Evolutionary conservation across 2,113 vertebrate genomes (phyloP), one percentile per base, ranked within the genome.

Genomic region (Spea multiplicata): DNA sequence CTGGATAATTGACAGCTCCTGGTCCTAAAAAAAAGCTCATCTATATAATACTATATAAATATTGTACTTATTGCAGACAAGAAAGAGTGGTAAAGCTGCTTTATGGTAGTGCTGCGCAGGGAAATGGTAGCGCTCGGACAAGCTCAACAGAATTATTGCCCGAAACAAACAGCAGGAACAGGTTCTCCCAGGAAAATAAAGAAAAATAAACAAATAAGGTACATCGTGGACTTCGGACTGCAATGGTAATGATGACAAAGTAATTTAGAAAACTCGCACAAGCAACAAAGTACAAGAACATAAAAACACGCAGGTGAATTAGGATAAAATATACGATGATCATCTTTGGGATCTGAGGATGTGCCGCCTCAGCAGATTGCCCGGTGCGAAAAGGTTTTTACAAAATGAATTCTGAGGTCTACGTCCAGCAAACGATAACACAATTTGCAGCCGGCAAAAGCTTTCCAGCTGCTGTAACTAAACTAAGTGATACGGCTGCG

Each of bases 161-260:
- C 53, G 52, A 75, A 59, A 75, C 30, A n/a, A 66, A 75, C 52
- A 50, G 52, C 47, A 75, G 50, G 48, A 73, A 45, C 5, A 66
- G 48, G 66, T 75, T 75, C 30, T 75, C 61, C 66, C 66, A 66
- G 46, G 73, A 44, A 52, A 44, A 49, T 74, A 74, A 74, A 74
- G 65, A 65, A 7, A 65, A 65, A 46, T 48, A 74, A 75, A n/a
- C 46, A 50, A 44, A 75, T 30, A 30, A 30, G 30, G 30, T 30
- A 30, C 30, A 66, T 12, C 14, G 62, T 44, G 66, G 72, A 74
- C 44, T 65, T 5, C 59, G n/a, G 49, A 66, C 73, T 52, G 73
- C 53, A 62, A 66, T 52, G 49, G 16, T 75, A 75, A 75, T 55
- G 64, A 66, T 66, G 73, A 75, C 52, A 64, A 52, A 75, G 64